A percentile compares a stretch with the other conserved stretches of the same genome.
These are phyloP conservation scores for Cheilinus undulatus DNA, from an alignment of 2,113 vertebrate species.

Conservation along the genomic window DNA sequence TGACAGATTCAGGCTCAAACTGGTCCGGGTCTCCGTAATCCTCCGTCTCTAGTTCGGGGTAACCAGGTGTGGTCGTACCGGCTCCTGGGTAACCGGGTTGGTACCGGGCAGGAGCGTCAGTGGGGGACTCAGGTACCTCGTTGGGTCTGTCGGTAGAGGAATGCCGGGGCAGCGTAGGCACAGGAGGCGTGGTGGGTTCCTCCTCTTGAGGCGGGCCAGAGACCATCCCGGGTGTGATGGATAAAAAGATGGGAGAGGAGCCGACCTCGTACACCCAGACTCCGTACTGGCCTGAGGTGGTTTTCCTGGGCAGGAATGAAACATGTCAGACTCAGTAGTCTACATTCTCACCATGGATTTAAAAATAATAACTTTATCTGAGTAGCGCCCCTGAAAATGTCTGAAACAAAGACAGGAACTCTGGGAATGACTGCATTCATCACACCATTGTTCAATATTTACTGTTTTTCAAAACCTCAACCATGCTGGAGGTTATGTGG, in stretches of 20 bases:
- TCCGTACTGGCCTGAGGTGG: slow-evolving; percentile 88
- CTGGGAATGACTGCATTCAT: too few species aligned
- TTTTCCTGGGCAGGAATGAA: slow-evolving; percentile 78
- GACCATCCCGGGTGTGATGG: slow-evolving; percentile 63
- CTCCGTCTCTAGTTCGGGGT: neutral
- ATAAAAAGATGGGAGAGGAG: slow-evolving; percentile 68
- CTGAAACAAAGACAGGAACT: too few species aligned
- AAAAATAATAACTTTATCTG: too few species aligned
- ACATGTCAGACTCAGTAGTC: neutral
- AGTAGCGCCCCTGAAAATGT: too few species aligned
- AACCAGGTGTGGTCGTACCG: neutral
- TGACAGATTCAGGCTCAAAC: slow-evolving; percentile 5
- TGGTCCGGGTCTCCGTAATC: slow-evolving; percentile 13
- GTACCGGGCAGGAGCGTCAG: slow-evolving; percentile 67
- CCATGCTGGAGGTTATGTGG: too few species aligned
- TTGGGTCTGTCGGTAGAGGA: slow-evolving; percentile 6
- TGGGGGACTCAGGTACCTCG: too few species aligned
- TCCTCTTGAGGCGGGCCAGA: slow-evolving; percentile 40
- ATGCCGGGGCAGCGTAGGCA: slow-evolving; percentile 17
- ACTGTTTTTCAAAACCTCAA: too few species aligned
- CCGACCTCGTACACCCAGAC: slow-evolving; percentile 94
- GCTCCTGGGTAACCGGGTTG: slow-evolving; percentile 6
- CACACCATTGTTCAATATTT: too few species aligned
- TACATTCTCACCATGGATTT: too few species aligned
- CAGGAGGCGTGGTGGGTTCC: neutral